Base-by-base conservation (phyloP, 2,888 invertebrate species). In the Apoda limacodes region DNA sequence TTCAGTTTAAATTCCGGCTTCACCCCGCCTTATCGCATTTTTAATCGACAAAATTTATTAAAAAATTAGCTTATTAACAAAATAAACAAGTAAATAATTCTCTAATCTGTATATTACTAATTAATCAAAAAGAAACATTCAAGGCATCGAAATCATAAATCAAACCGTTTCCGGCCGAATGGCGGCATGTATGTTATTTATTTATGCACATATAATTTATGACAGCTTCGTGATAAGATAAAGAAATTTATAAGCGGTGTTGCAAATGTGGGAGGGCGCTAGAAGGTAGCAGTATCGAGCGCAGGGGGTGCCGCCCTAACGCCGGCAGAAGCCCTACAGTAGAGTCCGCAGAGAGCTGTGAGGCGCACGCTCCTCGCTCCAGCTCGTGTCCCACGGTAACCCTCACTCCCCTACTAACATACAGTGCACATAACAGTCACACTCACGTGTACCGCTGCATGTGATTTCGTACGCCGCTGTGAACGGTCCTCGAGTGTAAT, bases 271-370 rank as follows among this genome's bases (percentile, higher is more conserved):
- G 75, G 74, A 68, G 72, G 76, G 72, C 62, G 75, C 54, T 60
- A 61, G 71, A 60, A 64, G 74, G 70, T 69, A 66, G 66, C 66
- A 64, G 67, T 76, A 78, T 78, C 68, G 78, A 76, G 71, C 78
- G 78, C 65, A 69, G 75, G 75, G 74, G 64, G 74, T 70, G 74
- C 66, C 74, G 72, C 71, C 74, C 72, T 65, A 60, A 60, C 70
- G 59, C 59, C 50, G 49, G 53, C 43, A 72, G 74, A 67, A 74
- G 75, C 72, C 71, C 74, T 67, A 71, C 62, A 66, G 66, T 68
- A 53, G 60, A 68, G 64, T 64, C 53, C 55, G 65, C 53, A 54
- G 58, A 54, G 56, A 60, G 60, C 50, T 48, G 47, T 48, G 60
- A 60, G 56, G 65, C 63, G 69, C 61, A 63, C 65, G 66, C 54